Conservation (phyloP, 2,797 vertebrate species). For the Oreochromis mossambicus region DNA sequence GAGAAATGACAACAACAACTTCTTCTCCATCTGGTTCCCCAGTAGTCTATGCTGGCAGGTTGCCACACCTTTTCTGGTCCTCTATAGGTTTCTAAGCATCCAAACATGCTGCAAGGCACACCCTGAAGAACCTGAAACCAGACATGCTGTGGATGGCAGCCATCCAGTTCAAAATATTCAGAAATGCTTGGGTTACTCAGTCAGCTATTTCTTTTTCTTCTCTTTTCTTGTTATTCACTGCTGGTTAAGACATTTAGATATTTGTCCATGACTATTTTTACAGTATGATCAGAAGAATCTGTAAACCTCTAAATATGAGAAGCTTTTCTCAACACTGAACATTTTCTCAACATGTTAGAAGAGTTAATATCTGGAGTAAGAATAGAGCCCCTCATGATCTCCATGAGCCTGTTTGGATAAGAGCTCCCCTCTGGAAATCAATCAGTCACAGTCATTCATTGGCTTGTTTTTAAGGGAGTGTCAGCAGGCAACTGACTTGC, state of each 20-base stretch:
- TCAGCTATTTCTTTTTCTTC: neutral
- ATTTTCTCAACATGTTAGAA: neutral
- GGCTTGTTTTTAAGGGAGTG: slow-evolving; percentile 39
- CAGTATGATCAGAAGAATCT: neutral
- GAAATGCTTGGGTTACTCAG: slow-evolving; percentile 36
- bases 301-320: neutral
- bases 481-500: slow-evolving; percentile 8
- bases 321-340: neutral
- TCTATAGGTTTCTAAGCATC: slow-evolving; percentile 49
- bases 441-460: slow-evolving; percentile 24
- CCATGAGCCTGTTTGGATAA: neutral
- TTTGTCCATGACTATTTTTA: slow-evolving; percentile 4
- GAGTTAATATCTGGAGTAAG: neutral
- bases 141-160: slow-evolving; percentile 49
- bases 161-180: slow-evolving; percentile 44
- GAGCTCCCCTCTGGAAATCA: slow-evolving; percentile 6
- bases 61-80: slow-evolving; percentile 43
- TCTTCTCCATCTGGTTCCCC: slow-evolving; percentile 59
- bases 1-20: slow-evolving; percentile 35
- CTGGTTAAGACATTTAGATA: slow-evolving; percentile 14
- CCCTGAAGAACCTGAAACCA: slow-evolving; percentile 36
- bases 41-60: slow-evolving; percentile 42
- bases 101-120: slow-evolving; percentile 49
- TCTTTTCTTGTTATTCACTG: neutral
- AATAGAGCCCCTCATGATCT: neutral